Percentiles rank a stretch among this genome's conserved stretches.
Conservation (phyloP, 2,113 vertebrate genomes). For the Vulpes lagopus region DNA sequence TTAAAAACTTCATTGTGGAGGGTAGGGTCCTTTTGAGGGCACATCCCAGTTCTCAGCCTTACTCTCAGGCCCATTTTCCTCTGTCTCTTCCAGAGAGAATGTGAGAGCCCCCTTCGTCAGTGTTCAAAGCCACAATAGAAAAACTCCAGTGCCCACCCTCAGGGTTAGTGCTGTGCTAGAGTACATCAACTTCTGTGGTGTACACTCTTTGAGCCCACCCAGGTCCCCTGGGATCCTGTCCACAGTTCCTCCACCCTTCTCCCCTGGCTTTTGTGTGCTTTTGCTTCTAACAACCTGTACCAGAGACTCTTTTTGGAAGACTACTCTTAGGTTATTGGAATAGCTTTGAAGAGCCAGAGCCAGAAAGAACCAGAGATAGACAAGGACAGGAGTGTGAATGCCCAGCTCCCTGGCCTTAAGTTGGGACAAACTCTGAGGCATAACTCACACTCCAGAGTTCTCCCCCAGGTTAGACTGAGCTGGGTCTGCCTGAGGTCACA, state of each 20-base stretch:
- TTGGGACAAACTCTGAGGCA: not conserved
- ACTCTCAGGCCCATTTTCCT: not conserved
- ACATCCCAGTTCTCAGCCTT: not conserved
- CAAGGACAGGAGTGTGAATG: not conserved
- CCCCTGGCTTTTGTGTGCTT: not conserved
- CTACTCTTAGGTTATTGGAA: not conserved
- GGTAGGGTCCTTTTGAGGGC: not conserved
- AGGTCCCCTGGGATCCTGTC: not conserved
- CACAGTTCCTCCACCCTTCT: not conserved
- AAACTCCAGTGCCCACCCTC: not conserved
- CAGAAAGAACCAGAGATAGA: not conserved
- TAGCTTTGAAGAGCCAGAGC: not conserved
- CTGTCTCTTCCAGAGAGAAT: not conserved
- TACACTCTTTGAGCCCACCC: not conserved
- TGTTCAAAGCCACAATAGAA: not conserved
- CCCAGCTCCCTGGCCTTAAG: not conserved
- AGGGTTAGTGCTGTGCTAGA: not conserved
- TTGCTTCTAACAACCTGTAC: not conserved
- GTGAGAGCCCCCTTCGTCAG: not conserved
- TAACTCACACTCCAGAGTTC: not conserved
- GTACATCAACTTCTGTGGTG: not conserved
- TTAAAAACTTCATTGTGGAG: not conserved
- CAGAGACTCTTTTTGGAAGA: slow-evolving; percentile 7
- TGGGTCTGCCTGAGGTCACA: not conserved
- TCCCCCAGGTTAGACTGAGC: not conserved